These are phyloP conservation scores for Odontomachus brunneus DNA, from an alignment of 1,140 invertebrate species.

Conservation along the genomic window DNA sequence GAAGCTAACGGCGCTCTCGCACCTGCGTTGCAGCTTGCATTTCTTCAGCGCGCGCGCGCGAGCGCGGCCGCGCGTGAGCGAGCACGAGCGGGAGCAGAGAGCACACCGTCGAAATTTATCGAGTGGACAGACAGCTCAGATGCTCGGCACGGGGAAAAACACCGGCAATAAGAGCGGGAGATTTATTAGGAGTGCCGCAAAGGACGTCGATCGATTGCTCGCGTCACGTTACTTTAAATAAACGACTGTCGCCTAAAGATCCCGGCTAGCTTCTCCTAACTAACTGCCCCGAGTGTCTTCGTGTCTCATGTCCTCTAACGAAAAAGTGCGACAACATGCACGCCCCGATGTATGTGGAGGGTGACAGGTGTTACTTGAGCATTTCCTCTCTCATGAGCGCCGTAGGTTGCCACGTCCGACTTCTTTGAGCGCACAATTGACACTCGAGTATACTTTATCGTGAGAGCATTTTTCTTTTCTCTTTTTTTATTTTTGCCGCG, in stretches of 20 bases:
- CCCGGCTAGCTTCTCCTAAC: constrained; percentile 7
- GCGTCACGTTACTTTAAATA: constrained; percentile 46
- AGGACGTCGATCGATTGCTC: constrained; percentile 50
- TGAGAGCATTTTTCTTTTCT: no score
- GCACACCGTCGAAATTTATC: constrained; percentile 57
- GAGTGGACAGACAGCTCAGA: constrained; percentile 55
- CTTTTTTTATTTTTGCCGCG: no score
- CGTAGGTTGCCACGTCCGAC: no score
- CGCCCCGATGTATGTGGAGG: no score
- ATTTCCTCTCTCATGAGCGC: no score
- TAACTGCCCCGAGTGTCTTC: background rate
- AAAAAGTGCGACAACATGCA: background rate
- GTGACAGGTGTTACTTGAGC: no score
- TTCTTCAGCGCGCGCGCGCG: background rate
- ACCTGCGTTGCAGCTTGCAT: constrained; percentile 41
- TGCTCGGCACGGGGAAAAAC: constrained; percentile 8
- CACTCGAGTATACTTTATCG: no score
- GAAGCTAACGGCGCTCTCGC: constrained; percentile 37
- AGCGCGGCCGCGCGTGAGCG: no score
- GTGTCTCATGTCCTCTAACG: background rate
- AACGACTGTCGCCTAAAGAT: constrained; percentile 42
- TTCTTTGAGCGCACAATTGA: no score
- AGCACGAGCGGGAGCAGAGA: background rate
- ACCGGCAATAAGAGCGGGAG: constrained; percentile 44
- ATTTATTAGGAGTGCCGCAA: constrained; percentile 52